A percentile compares a stretch with the other conserved stretches of the same genome.
Evolutionary conservation across 2,113 vertebrate genomes (phyloP).

Genomic region (Rhinichthys klamathensis): DNA sequence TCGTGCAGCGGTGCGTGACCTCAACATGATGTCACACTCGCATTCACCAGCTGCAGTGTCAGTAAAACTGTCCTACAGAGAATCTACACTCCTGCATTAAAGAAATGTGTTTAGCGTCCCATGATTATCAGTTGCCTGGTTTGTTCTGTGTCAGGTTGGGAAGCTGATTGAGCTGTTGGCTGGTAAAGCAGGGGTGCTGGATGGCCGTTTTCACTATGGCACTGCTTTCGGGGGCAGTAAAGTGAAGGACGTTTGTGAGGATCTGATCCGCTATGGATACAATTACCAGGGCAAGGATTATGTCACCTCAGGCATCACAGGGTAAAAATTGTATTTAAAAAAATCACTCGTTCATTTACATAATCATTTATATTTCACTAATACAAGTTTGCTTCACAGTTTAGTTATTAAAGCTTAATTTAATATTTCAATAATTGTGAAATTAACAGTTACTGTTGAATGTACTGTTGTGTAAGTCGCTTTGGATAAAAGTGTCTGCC

Average conservation of each 20-base stretch:
- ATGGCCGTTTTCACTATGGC: constrained; percentile 95
- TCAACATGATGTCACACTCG: constrained; percentile 49
- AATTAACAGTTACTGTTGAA: not conserved
- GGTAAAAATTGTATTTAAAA: constrained; percentile 79
- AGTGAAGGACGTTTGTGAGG: constrained; percentile 98
- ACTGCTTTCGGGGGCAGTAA: constrained; percentile 98
- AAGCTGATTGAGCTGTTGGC: constrained; percentile 96
- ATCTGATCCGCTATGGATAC: constrained; percentile 95
- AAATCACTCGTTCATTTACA: not conserved
- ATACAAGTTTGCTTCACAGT: not conserved
- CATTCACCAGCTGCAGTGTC: constrained; percentile 55
- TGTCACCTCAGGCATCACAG: constrained; percentile 97
- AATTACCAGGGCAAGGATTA: constrained; percentile 98
- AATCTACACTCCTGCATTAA: not conserved
- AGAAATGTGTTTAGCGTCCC: not conserved
- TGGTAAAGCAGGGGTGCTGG: constrained; percentile 93
- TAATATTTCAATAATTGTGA: not conserved
- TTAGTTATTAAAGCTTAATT: not conserved
- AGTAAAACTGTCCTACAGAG: not conserved
- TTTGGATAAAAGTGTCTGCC: no score
- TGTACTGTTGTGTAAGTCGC: no score
- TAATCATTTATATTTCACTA: not conserved
- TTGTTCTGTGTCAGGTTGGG: constrained; percentile 81
- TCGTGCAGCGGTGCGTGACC: constrained; percentile 30
- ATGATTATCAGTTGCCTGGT: not conserved